Evolutionary conservation across 2,888 invertebrate genomes (phyloP), one percentile per base, ranked within the genome.

Genomic region (Zele albiditarsus): DNA sequence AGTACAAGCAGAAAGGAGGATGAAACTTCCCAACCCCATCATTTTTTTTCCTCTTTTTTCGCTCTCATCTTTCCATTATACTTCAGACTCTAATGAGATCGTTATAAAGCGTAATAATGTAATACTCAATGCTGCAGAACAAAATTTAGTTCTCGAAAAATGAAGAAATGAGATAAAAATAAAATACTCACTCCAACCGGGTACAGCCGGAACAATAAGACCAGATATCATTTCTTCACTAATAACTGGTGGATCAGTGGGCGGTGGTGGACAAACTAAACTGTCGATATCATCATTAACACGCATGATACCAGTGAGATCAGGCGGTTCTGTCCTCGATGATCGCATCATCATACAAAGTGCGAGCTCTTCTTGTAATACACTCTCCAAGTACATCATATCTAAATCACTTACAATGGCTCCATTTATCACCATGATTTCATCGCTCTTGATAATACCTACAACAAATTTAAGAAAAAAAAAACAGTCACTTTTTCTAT

Each of bases 301-400:
- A 80, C 96, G 93, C 90, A 94, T 93, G 89, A 94, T 93, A 69
- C 95, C 95, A 75, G 93, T 86, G 31, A 91, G 89, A 82, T 91
- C 91, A 0, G 91, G 91, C 14, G 91, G 91, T 81, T 93, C 92
- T 16, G 92, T 91, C 77, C 93, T 90, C 73, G 93, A 92, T 8
- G 93, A 93, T 82, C 98, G 93, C 94, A 98, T 97, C 95, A 98
- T 98, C 95, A 98, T 96, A 91, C 97, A 97, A 79, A 98, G 93
- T 66, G 96, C 95, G 80, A 96, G 93, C 88, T 97, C 97, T 90
- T 98, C 98, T 90, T 98, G 98, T 83, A 98, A 92, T 80, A 98
- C 96, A 88, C 96, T 97, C 91, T 98, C 98, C 89, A 98, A 93
- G 92, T 97, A 98, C 96, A 98, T 98, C 98, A 98, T 98, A 93